Conservation (phyloP, 2,113 vertebrate genomes). For the Catharus minimus region DNA sequence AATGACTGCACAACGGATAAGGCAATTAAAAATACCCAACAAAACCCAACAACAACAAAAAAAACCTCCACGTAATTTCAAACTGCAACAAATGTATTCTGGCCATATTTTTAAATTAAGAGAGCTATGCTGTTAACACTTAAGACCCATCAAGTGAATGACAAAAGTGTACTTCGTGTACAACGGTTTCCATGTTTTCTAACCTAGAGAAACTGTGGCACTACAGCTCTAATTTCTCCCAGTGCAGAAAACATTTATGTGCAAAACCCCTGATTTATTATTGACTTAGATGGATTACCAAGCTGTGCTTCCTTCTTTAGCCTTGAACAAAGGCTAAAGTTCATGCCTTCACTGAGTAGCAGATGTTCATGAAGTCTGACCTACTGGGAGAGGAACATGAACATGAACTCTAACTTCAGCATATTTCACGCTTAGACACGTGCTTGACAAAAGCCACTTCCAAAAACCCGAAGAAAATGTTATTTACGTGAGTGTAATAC, state of each 20-base stretch:
- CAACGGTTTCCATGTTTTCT: not conserved
- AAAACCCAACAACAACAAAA: not conserved
- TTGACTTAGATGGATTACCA: slow-evolving; percentile 58
- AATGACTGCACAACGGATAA: not conserved
- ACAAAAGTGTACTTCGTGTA: not conserved
- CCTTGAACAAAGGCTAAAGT: slow-evolving; percentile 52
- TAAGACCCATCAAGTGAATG: not conserved
- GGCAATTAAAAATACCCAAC: not conserved
- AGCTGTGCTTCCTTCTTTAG: slow-evolving; percentile 51
- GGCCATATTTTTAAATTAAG: not conserved
- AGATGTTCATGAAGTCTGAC: slow-evolving; percentile 55
- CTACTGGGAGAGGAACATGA: slow-evolving; percentile 43
- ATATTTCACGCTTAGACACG: not conserved
- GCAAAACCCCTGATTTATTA: slow-evolving; percentile 37
- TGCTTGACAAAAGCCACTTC: not conserved
- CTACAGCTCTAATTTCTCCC: not conserved
- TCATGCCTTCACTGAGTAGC: slow-evolving; percentile 44
- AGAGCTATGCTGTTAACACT: not conserved
- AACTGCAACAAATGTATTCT: not conserved
- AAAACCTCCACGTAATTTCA: not conserved
- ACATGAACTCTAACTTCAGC: slow-evolving; percentile 42
- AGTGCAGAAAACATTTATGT: not conserved
- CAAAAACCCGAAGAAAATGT: not conserved
- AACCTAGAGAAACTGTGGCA: not conserved
- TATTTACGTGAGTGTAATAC: not conserved